A percentile compares a stretch with the other conserved stretches of the same genome.
Conservation (phyloP, 2,113 vertebrate species). For the Podiceps cristatus region DNA sequence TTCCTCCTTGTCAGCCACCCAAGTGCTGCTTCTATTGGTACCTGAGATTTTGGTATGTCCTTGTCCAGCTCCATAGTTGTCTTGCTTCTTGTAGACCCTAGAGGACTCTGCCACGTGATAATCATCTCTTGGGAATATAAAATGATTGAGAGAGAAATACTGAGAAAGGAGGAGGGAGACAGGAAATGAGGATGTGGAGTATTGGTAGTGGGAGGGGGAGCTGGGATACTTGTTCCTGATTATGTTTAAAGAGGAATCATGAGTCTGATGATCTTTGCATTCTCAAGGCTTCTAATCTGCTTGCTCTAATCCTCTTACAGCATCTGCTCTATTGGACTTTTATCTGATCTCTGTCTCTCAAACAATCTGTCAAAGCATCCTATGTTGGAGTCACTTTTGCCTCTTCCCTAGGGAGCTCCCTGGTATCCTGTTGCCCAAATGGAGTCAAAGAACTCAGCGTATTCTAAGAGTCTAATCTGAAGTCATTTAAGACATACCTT, state of each 20-base stretch:
- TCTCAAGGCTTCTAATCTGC: conserved; percentile 68
- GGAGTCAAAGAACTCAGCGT: not conserved
- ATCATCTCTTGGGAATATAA: not conserved
- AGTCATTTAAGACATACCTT: not conserved
- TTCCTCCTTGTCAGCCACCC: not conserved
- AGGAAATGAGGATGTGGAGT: conserved; percentile 34
- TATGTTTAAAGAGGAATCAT: conserved; percentile 64
- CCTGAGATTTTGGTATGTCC: not conserved
- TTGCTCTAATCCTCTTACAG: conserved; percentile 76
- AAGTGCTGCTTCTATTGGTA: not conserved
- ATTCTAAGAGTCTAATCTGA: not conserved
- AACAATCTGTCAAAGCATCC: conserved; percentile 35
- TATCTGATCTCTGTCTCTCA: conserved; percentile 72
- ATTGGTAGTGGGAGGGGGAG: not conserved
- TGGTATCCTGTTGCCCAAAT: not conserved
- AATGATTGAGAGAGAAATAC: not conserved
- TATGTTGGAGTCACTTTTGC: conserved; percentile 4
- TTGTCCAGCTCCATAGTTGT: not conserved
- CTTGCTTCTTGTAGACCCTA: not conserved
- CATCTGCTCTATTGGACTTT: conserved; percentile 62
- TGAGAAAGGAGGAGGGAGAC: not conserved
- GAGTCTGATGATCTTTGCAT: conserved; percentile 56
- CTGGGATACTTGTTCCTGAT: conserved; percentile 36
- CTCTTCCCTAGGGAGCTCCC: not conserved
- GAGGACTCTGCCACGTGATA: not conserved